Percentiles rank a stretch among this genome's conserved stretches.
Conservation (phyloP, 2,797 vertebrate species). For the Enteromius afrohamiltoni region DNA sequence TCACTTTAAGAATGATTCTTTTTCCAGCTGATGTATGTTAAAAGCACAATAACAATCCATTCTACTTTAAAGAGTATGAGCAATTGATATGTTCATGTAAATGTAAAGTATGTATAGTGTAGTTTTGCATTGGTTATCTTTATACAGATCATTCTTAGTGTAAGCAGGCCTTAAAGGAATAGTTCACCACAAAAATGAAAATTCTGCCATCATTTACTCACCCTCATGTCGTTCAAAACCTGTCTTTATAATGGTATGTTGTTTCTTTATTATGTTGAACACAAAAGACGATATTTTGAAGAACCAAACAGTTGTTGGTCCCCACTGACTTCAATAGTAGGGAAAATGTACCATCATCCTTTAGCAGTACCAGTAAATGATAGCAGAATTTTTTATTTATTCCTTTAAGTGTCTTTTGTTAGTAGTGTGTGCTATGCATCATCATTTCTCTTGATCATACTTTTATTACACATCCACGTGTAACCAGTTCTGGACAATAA, state of each 20-base stretch:
- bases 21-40: background rate
- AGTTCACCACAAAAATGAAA: background rate
- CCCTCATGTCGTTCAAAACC: background rate
- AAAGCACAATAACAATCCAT: background rate
- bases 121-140: background rate
- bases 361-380: background rate
- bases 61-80: background rate
- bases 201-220: background rate
- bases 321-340: background rate
- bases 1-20: background rate
- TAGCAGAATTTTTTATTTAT: background rate
- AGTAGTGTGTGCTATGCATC: background rate
- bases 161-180: background rate
- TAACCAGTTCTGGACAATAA: background rate
- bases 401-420: background rate
- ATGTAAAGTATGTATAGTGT: no score
- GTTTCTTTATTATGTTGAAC: background rate
- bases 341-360: no score
- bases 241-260: background rate
- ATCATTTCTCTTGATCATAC: background rate
- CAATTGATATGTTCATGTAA: no score
- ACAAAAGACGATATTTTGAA: background rate
- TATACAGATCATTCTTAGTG: background rate
- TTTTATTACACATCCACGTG: background rate
- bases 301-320: background rate